These are phyloP conservation scores for Ptilonorhynchus violaceus DNA, from an alignment of 2,113 vertebrate species.

Conservation along the genomic window DNA sequence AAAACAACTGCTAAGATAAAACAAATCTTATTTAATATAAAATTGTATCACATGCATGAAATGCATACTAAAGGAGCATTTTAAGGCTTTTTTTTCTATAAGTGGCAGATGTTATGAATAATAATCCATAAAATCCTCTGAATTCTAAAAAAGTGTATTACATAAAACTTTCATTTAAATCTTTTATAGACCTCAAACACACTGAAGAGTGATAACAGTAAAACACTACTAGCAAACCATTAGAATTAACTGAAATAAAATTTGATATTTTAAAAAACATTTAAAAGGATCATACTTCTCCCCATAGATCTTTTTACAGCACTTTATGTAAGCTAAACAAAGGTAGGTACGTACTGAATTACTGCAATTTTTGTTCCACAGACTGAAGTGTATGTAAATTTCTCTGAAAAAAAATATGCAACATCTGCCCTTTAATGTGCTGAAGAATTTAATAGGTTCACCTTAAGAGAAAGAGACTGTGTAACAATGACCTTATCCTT, in stretches of 20 bases:
- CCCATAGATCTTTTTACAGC: background rate
- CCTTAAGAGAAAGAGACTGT: slow-evolving; percentile 32
- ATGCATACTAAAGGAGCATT: slow-evolving; percentile 68
- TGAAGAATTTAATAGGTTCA: slow-evolving; percentile 46
- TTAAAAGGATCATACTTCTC: background rate
- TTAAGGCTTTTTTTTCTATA: slow-evolving; percentile 64
- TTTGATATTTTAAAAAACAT: slow-evolving; percentile 16
- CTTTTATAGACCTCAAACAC: slow-evolving; percentile 54
- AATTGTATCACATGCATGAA: slow-evolving; percentile 64
- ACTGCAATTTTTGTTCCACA: background rate
- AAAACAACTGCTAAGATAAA: slow-evolving; percentile 45
- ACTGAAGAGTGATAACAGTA: slow-evolving; percentile 43
- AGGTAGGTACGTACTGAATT: background rate
- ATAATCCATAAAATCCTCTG: slow-evolving; percentile 67
- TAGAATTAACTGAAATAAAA: slow-evolving; percentile 52
- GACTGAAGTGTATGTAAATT: slow-evolving; percentile 61
- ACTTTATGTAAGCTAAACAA: background rate
- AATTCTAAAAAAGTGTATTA: slow-evolving; percentile 64
- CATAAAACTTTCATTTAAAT: slow-evolving; percentile 73
- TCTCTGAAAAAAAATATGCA: background rate
- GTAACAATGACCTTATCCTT: slow-evolving; percentile 1
- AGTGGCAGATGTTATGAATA: slow-evolving; percentile 77
- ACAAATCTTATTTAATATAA: slow-evolving; percentile 53
- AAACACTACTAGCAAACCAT: slow-evolving; percentile 52
- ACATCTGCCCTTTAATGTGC: slow-evolving; percentile 58